phyloP scores from a whole-genome alignment of 1,140 invertebrate species.

The Lepidotrigona ventralis region DNA sequence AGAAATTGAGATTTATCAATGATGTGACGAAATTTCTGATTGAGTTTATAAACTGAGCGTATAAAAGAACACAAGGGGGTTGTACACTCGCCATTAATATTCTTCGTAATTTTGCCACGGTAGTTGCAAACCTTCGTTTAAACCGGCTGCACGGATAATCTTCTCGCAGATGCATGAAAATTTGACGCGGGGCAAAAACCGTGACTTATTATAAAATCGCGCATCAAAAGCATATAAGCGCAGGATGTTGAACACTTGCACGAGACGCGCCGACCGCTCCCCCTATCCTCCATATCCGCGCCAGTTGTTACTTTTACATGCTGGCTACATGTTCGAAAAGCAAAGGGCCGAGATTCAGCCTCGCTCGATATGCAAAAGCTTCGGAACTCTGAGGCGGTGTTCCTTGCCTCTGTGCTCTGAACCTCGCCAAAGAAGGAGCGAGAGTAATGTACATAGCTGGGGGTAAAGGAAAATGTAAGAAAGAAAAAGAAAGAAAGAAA shows the following conservation, averaged over 20 bases:
- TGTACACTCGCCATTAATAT: background rate
- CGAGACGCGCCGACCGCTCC: too few species aligned
- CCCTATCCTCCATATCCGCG: background rate
- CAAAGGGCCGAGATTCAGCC: constrained; percentile 49
- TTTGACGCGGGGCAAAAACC: background rate
- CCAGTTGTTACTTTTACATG: constrained; percentile 19
- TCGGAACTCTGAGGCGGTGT: constrained; percentile 45
- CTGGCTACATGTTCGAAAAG: constrained; percentile 29
- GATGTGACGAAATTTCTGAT: too few species aligned
- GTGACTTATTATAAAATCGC: background rate
- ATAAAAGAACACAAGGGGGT: too few species aligned
- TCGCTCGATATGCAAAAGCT: constrained; percentile 56
- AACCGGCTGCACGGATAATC: background rate
- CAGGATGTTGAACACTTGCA: background rate
- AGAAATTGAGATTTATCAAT: too few species aligned
- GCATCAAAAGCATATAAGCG: background rate
- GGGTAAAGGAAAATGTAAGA: background rate
- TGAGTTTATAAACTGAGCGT: too few species aligned
- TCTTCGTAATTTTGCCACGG: background rate
- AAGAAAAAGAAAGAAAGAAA: background rate
- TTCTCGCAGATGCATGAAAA: background rate
- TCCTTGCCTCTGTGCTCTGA: constrained; percentile 18
- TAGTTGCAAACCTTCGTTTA: background rate
- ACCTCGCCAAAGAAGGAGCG: background rate
- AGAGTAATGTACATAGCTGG: background rate